Percentiles rank a stretch among this genome's conserved stretches.
Evolutionary conservation across 1,140 invertebrate genomes (phyloP).

Genomic region (Lutraria rhynchaena): DNA sequence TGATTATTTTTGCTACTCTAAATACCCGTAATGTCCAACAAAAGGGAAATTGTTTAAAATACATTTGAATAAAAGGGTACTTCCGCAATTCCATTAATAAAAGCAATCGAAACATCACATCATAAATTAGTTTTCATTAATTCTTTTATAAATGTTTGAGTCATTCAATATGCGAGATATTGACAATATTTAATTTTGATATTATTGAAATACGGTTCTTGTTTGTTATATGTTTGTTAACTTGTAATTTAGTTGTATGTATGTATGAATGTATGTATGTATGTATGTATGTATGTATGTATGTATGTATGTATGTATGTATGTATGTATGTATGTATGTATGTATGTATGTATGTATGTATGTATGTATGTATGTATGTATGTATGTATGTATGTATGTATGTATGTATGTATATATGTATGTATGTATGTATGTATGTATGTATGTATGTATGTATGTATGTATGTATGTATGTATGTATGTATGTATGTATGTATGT

Average conservation of each 20-base stretch:
- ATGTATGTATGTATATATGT: conserved; percentile 5
- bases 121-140: too few relatives aligned
- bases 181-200: too few relatives aligned
- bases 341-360: conserved; percentile 7
- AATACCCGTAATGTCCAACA: too few relatives aligned
- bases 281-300: conserved; percentile 7
- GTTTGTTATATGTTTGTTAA: too few relatives aligned
- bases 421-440: conserved; percentile 7
- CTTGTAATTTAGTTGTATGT: too few relatives aligned
- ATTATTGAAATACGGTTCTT: neutral
- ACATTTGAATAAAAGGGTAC: too few relatives aligned
- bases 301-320: conserved; percentile 7
- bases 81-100: too few relatives aligned
- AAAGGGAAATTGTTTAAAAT: too few relatives aligned
- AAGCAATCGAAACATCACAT: too few relatives aligned
- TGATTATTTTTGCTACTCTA: too few relatives aligned
- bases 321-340: conserved; percentile 7
- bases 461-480: conserved; percentile 7
- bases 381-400: conserved; percentile 7
- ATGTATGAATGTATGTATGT: conserved; percentile 3
- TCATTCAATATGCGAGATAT: too few relatives aligned
- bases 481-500: conserved; percentile 7
- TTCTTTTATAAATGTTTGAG: too few relatives aligned
- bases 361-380: conserved; percentile 7
- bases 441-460: conserved; percentile 7